Evolutionary conservation across 2,888 invertebrate genomes (phyloP).

Genomic region (Hirtodrosophila alboralis): DNA sequence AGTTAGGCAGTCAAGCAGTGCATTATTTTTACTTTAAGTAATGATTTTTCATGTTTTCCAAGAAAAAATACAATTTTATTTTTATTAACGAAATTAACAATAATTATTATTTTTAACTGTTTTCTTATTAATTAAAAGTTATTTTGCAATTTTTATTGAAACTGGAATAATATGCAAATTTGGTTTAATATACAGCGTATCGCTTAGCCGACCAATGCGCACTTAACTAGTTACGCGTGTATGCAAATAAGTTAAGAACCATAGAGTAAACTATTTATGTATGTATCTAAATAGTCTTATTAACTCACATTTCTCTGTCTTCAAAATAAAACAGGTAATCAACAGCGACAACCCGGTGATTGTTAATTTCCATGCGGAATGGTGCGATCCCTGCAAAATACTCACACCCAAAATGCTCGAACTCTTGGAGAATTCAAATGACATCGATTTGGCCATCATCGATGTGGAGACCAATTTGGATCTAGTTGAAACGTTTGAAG

Average conservation of each 20-base stretch:
- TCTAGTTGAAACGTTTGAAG: conserved; percentile 91
- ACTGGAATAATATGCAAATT: too few relatives aligned
- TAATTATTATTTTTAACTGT: too few relatives aligned
- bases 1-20: too few relatives aligned
- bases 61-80: too few relatives aligned
- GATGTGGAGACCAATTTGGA: conserved; percentile 93
- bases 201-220: conserved; percentile 1
- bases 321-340: conserved; percentile 86
- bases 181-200: conserved; percentile 18
- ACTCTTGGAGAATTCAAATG: conserved; percentile 88
- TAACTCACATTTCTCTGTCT: conserved; percentile 2
- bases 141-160: too few relatives aligned
- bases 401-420: conserved; percentile 92
- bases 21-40: too few relatives aligned
- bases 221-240: conserved; percentile 29
- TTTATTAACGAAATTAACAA: too few relatives aligned
- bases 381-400: conserved; percentile 96
- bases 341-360: conserved; percentile 93
- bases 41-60: too few relatives aligned
- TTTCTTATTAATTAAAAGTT: too few relatives aligned
- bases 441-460: conserved; percentile 91
- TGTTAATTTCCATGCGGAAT: conserved; percentile 95
- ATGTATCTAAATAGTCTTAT: conserved; percentile 7
- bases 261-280: conserved; percentile 5
- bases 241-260: conserved; percentile 55